These are phyloP conservation scores for Oenanthe oenanthe DNA, from an alignment of 2,113 vertebrate species.

Conservation along the genomic window DNA sequence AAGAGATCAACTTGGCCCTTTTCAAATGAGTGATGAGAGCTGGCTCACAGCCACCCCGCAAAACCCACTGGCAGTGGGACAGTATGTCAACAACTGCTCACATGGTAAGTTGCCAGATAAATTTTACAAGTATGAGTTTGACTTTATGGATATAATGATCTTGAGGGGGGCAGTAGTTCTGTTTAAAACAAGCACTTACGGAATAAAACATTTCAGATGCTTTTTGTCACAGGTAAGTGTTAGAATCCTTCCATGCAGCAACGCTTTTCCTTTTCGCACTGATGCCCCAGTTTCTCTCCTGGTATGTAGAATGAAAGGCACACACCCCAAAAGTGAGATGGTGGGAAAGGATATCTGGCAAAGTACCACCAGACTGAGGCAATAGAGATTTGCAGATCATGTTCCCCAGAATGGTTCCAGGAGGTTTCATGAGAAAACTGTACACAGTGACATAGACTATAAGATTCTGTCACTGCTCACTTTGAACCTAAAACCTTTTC, in stretches of 20 bases:
- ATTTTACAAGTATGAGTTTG: not conserved
- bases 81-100: constrained; percentile 96
- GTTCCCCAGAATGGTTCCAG: not conserved
- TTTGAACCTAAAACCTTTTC: not conserved
- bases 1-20: constrained; percentile 86
- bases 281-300: fast-evolving
- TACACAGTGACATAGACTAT: fast-evolving
- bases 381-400: not conserved
- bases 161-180: not conserved
- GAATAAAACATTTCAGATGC: not conserved
- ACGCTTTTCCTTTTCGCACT: not conserved
- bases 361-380: not conserved
- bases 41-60: constrained; percentile 81
- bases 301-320: not conserved
- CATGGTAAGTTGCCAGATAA: constrained; percentile 67
- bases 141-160: not conserved
- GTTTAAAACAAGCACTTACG: not conserved
- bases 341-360: not conserved
- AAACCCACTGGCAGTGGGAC: constrained; percentile 90
- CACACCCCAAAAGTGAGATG: not conserved
- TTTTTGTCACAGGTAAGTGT: not conserved
- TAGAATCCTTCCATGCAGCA: not conserved
- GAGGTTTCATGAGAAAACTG: not conserved
- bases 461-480: not conserved
- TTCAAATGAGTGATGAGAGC: constrained; percentile 83